Conservation (phyloP, 1,140 invertebrate species). For the Trypoxylus dichotomus region DNA sequence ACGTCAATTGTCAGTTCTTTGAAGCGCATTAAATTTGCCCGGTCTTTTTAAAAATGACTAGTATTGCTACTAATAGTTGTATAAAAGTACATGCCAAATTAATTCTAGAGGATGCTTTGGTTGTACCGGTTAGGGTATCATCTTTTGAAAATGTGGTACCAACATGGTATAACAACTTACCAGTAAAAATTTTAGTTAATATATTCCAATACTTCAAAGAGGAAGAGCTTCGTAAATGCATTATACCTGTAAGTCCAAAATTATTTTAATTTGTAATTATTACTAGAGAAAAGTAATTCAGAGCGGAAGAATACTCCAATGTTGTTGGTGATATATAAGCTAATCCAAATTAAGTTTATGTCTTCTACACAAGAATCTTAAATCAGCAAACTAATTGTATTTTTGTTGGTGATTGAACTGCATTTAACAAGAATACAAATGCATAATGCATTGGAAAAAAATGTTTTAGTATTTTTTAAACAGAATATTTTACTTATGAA, state of each 20-base stretch:
- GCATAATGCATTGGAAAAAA: no score
- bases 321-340: no score
- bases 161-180: slow-evolving; percentile 35
- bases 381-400: no score
- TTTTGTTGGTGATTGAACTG: no score
- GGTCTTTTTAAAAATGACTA: not conserved
- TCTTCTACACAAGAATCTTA: no score
- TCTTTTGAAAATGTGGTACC: not conserved
- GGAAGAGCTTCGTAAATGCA: slow-evolving; percentile 29
- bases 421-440: no score
- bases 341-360: no score
- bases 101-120: not conserved
- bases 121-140: not conserved
- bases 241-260: slow-evolving; percentile 31
- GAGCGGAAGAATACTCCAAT: no score
- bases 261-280: no score
- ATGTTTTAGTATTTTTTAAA: no score
- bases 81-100: slow-evolving; percentile 13
- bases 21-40: not conserved
- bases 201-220: slow-evolving; percentile 35
- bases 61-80: not conserved
- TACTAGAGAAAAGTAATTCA: no score
- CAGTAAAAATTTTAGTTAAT: slow-evolving; percentile 29
- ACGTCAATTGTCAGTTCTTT: not conserved
- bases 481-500: no score